These are phyloP conservation scores for Melanotaenia trifasciata DNA, from an alignment of 2,797 vertebrate genomes.

Conservation along the genomic window DNA sequence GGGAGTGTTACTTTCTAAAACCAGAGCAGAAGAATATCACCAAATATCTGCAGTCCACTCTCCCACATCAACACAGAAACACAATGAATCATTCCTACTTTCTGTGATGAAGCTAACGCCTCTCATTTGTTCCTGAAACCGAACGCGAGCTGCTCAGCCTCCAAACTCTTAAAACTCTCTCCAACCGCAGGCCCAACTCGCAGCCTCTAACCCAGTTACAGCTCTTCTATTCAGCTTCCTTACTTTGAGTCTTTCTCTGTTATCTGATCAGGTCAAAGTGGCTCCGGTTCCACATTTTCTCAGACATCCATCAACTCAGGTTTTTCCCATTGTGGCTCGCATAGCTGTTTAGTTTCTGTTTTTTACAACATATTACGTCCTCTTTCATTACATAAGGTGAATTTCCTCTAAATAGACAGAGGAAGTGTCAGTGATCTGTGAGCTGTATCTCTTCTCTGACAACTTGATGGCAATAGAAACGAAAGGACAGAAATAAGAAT, in stretches of 20 bases:
- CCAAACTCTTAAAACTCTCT: constrained; percentile 17
- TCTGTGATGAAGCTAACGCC: constrained; percentile 59
- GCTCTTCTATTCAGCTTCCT: constrained; percentile 20
- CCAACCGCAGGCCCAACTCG: constrained; percentile 26
- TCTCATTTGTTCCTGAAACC: constrained; percentile 72
- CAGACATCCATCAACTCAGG: not conserved
- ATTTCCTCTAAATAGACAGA: not conserved
- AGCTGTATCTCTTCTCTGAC: too few relatives aligned
- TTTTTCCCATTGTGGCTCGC: not conserved
- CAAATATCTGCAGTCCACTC: constrained; percentile 14
- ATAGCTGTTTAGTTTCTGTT: constrained; percentile 1
- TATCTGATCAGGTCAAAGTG: not conserved
- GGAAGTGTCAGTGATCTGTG: not conserved
- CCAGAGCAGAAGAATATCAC: constrained; percentile 29
- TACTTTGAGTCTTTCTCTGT: not conserved
- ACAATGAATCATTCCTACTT: constrained; percentile 61
- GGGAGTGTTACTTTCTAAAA: constrained; percentile 37
- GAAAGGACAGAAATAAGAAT: too few relatives aligned
- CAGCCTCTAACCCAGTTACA: constrained; percentile 47
- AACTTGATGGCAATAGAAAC: too few relatives aligned
- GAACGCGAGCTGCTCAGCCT: constrained; percentile 21
- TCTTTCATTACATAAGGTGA: constrained; percentile 13
- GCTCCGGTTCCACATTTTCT: not conserved
- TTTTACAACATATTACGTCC: not conserved
- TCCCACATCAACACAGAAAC: constrained; percentile 51